Evolutionary conservation across 2,113 vertebrate genomes (phyloP).

Genomic region (Ahaetulla prasina): DNA sequence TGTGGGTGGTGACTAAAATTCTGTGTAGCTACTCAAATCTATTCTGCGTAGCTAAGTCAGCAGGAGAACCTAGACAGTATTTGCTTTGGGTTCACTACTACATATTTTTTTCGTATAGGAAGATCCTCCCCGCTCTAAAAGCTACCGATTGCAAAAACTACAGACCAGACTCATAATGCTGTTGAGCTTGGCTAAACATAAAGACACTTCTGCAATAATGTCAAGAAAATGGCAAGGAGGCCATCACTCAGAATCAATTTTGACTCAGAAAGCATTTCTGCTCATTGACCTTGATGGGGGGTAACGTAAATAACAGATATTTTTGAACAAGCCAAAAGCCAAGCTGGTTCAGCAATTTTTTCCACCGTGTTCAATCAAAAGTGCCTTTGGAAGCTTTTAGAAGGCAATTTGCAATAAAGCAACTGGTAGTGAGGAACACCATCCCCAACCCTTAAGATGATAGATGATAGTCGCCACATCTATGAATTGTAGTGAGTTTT

Average conservation of each 20-base stretch:
- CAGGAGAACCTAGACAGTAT: neutral
- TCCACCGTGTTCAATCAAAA: neutral
- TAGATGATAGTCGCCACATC: neutral
- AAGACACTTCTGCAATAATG: neutral
- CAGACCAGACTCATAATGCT: neutral
- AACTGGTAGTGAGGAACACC: neutral
- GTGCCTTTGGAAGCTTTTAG: neutral
- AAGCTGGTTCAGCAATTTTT: neutral
- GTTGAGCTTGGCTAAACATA: neutral
- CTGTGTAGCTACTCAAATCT: neutral
- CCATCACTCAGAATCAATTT: neutral
- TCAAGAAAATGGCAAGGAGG: neutral
- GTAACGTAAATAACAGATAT: neutral
- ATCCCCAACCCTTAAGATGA: neutral
- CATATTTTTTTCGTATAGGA: neutral
- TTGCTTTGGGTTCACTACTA: neutral
- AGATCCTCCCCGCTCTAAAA: neutral
- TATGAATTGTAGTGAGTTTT: neutral
- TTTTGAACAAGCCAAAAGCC: neutral
- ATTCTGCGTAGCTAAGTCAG: neutral
- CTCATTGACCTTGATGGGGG: neutral
- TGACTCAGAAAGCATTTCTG: neutral
- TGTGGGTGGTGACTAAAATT: neutral
- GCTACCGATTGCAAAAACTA: neutral
- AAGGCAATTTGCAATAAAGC: neutral